Evolutionary conservation across 2,797 vertebrate species (phyloP).

Genomic region (Anguilla pacifica): DNA sequence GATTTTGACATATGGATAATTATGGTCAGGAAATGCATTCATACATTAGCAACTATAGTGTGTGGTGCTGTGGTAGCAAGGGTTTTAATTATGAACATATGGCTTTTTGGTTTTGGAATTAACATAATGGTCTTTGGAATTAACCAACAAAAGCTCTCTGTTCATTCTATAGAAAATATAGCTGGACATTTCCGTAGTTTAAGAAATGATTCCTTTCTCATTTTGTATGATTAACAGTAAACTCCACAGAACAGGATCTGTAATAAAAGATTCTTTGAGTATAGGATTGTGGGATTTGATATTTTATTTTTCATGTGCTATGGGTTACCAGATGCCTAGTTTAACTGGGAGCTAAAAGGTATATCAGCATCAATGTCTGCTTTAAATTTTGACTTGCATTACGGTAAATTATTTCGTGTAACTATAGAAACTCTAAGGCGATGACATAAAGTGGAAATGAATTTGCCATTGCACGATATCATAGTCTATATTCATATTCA

Average conservation of each 20-base stretch:
- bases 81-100: not conserved
- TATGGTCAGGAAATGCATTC: conserved; percentile 12
- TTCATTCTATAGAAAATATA: not conserved
- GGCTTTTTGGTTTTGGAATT: not conserved
- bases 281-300: not conserved
- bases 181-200: not conserved
- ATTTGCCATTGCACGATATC: not conserved
- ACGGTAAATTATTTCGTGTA: not conserved
- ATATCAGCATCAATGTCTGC: not conserved
- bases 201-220: not conserved
- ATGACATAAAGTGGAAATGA: not conserved
- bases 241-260: not conserved
- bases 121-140: not conserved
- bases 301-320: not conserved
- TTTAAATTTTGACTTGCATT: not conserved
- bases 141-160: not conserved
- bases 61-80: not conserved
- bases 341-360: not conserved
- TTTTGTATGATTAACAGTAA: not conserved
- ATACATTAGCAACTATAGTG: not conserved
- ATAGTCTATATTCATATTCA: not conserved
- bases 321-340: not conserved
- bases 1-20: conserved; percentile 34
- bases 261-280: not conserved
- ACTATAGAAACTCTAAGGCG: not conserved